Evolutionary conservation across 2,113 vertebrate species (phyloP).

Genomic region (Suricata suricatta): DNA sequence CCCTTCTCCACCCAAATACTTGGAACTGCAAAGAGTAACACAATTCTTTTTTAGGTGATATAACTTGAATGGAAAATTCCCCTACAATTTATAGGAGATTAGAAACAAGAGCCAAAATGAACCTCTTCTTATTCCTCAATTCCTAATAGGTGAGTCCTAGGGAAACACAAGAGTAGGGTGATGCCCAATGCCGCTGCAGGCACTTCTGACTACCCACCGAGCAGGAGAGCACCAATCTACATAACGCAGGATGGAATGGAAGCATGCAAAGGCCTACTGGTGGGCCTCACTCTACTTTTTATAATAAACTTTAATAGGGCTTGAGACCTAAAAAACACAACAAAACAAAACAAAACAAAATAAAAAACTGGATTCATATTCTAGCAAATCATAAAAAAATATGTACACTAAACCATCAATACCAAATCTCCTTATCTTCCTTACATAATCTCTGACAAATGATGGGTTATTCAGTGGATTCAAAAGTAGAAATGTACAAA

Average conservation of each 20-base stretch:
- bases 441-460: constrained; percentile 16
- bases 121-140: neutral
- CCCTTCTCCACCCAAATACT: constrained; percentile 37
- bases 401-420: neutral
- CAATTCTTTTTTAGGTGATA: constrained; percentile 23
- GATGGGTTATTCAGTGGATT: neutral
- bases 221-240: neutral
- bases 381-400: neutral
- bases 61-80: constrained; percentile 32
- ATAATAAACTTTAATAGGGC: neutral
- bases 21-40: constrained; percentile 21
- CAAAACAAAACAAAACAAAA: neutral
- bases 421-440: neutral
- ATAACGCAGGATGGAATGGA: neutral
- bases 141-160: neutral
- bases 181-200: neutral
- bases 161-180: neutral
- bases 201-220: neutral
- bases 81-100: neutral
- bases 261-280: neutral
- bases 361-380: neutral
- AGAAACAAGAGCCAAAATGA: neutral
- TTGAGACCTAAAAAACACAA: neutral
- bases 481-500: neutral
- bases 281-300: neutral